Evolutionary conservation across 2,888 invertebrate genomes (phyloP).

Genomic region (Cheilosia scutellata): DNA sequence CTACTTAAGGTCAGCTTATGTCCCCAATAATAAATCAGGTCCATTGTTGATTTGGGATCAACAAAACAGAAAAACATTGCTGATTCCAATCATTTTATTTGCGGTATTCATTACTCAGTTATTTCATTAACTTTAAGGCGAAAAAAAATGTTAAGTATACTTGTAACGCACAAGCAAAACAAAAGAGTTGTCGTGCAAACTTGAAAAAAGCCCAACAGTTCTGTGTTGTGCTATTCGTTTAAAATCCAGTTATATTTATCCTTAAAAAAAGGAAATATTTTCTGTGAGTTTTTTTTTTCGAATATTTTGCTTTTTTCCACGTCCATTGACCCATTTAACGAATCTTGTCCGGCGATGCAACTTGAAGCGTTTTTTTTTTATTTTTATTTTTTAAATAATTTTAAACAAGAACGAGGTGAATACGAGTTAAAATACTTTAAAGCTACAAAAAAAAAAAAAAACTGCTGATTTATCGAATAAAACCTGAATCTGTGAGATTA

Average conservation of each 20-base stretch:
- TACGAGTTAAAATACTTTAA: conserved; percentile 43
- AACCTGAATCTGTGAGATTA: conserved; percentile 70
- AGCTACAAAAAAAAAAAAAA: conserved; percentile 14
- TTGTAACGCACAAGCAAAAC: conserved; percentile 4
- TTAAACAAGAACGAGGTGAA: conserved; percentile 65
- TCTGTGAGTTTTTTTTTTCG: conserved; percentile 20
- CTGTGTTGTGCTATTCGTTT: conserved; percentile 14
- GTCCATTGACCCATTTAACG: conserved; percentile 73
- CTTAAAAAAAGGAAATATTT: conserved; percentile 26
- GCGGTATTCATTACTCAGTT: conserved; percentile 31
- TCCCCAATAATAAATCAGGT: conserved; percentile 51
- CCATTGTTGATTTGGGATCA: conserved; percentile 56
- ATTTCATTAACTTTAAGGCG: background rate
- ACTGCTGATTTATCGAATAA: conserved; percentile 61
- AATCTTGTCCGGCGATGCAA: conserved; percentile 51
- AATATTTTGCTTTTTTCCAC: conserved; percentile 43
- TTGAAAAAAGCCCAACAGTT: conserved; percentile 22
- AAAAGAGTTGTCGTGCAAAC: conserved; percentile 68
- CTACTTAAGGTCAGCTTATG: conserved; percentile 61
- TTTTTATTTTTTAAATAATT: conserved; percentile 33
- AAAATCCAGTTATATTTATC: conserved; percentile 60
- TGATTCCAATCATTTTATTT: conserved; percentile 21
- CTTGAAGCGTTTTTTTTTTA: conserved; percentile 5
- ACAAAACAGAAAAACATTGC: background rate
- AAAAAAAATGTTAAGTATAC: background rate